Conservation (phyloP, 2,888 invertebrate species). For the Tuberolachnus salignus region DNA sequence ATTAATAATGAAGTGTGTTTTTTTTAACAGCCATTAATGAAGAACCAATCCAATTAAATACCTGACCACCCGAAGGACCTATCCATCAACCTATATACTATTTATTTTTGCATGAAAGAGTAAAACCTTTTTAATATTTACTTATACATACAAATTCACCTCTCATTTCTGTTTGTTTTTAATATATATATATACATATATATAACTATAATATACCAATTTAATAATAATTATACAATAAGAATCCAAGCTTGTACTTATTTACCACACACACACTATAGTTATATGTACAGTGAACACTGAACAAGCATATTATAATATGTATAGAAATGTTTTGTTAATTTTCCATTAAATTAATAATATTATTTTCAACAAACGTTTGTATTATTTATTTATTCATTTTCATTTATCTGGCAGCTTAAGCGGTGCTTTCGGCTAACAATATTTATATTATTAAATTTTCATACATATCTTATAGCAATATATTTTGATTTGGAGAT, state of each 20-base stretch:
- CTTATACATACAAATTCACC: conserved; percentile 56
- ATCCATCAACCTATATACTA: conserved; percentile 35
- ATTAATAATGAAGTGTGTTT: conserved; percentile 49
- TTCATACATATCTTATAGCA: conserved; percentile 8
- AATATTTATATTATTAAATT: neutral
- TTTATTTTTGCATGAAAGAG: conserved; percentile 55
- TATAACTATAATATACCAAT: neutral
- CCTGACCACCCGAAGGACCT: conserved; percentile 53
- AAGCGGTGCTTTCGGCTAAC: conserved; percentile 56
- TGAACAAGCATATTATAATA: conserved; percentile 2
- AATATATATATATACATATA: neutral
- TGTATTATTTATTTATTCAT: conserved; percentile 44
- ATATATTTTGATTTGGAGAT: conserved; percentile 21
- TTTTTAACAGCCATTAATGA: conserved; percentile 55
- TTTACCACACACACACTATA: conserved; percentile 45
- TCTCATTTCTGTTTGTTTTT: conserved; percentile 54
- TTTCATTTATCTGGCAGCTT: conserved; percentile 45
- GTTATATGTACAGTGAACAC: conserved; percentile 45
- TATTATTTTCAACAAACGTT: conserved; percentile 45
- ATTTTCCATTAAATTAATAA: conserved; percentile 55
- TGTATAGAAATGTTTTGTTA: conserved; percentile 55
- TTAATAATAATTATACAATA: conserved; percentile 45
- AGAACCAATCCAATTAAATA: conserved; percentile 55
- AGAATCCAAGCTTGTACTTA: conserved; percentile 53
- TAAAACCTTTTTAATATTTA: conserved; percentile 55